Base-by-base conservation (phyloP, 2,113 vertebrate species). In the Archocentrus centrarchus region DNA sequence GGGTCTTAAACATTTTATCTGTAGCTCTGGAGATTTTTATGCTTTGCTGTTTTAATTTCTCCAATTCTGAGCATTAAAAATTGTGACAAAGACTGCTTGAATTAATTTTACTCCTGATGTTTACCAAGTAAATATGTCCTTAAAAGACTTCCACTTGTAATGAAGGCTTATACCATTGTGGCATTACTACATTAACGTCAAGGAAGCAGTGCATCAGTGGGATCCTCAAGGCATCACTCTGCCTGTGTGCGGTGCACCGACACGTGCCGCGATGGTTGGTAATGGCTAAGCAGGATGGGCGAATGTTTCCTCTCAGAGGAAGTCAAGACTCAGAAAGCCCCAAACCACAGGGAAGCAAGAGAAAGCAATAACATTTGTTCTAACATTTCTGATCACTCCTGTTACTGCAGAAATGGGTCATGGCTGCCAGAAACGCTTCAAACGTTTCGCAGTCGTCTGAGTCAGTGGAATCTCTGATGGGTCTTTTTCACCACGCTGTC, bases 321-420 rank as follows among this genome's bases (percentile, higher is more conserved):
- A 89, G 88, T 85, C 59, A 39, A 84, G 90, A 77, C 79, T 82
- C 75, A 44, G 66, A 84, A 73, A 89, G 75, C 66, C 75, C 14
- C 2, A 81, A 92, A 90, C 81, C 81, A 0, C 83, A 86, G 81
- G 81, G 63, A 86, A 57, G 83, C 77, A 79, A 73, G 47, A 35
- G 77, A 86, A 86, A 90, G 89, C 86, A 82, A 75, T 75, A 89
- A 75, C 86, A 88, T 91, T 90, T 86, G 87, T 90, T 90, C 88
- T 80, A 83, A 90, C 50, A 62, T 84, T 91, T 89, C 87, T 92
- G 90, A 92, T 93, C 86, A 79, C 80, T 89, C 63, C 73, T 85
- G 83, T 77, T 75, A 57, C 79, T 27, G 84, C 87, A 89, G 86
- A 93, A 94, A 89, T 92, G 91, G 93, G 92, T 92, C 91, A 91